Percentiles rank a stretch among this genome's conserved stretches.
Conservation (phyloP, 2,113 vertebrate species). For the Recurvirostra avosetta region DNA sequence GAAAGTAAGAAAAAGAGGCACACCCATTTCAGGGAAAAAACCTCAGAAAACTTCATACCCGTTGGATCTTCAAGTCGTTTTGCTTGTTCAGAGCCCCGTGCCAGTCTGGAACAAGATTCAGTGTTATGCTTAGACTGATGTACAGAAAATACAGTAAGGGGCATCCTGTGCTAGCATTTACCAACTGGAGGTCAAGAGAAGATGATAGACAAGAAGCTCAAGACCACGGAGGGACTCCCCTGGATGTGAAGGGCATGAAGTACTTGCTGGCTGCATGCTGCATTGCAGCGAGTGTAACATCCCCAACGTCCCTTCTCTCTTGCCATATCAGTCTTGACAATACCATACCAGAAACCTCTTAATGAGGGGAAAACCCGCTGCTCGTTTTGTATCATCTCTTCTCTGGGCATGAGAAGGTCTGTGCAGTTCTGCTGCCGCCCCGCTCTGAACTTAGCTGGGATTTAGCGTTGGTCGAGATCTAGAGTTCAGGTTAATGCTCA, state of each 20-base stretch:
- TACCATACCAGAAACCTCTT: not conserved
- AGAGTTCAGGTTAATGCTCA: not conserved
- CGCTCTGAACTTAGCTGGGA: not conserved
- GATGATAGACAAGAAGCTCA: not conserved
- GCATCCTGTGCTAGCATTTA: not conserved
- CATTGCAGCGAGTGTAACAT: accelerated
- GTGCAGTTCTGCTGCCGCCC: not conserved
- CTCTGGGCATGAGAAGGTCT: not conserved
- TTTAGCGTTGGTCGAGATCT: not conserved
- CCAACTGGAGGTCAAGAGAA: not conserved
- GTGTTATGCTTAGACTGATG: not conserved
- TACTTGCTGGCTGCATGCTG: not conserved
- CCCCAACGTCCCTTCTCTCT: not conserved
- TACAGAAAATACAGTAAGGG: not conserved
- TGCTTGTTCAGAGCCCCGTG: not conserved
- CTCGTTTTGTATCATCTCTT: not conserved
- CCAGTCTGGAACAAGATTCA: not conserved
- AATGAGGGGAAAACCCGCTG: not conserved
- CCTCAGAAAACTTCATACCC: not conserved
- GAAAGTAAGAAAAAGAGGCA: not conserved
- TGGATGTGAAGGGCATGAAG: not conserved
- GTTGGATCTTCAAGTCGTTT: not conserved
- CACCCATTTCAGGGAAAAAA: accelerated
- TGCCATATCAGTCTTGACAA: not conserved
- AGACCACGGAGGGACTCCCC: not conserved